Evolutionary conservation across 2,797 vertebrate species (phyloP), one percentile per base, ranked within the genome.

Genomic region (Dermochelys coriacea): DNA sequence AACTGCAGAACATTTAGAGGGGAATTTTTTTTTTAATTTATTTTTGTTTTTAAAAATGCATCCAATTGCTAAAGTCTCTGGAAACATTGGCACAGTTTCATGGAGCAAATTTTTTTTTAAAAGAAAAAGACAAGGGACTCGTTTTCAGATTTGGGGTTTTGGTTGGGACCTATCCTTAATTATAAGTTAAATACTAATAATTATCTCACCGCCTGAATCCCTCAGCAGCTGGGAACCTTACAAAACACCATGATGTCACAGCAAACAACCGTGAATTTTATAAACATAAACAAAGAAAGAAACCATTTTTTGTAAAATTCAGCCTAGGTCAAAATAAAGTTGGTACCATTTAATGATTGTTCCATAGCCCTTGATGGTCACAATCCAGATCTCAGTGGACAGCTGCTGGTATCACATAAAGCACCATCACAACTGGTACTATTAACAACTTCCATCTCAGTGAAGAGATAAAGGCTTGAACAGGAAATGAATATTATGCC

Each of bases 81-180:
- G 89, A 75, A 29, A 52, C 45, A 82, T 8, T 61, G 34, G 45
- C 0, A 2, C 89, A 75, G 71, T 12, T 80, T 86, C 79, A 91
- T 94, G 86, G 94, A 45, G 71, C 25, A 90, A 88, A 41, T 27
- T 45, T 88, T 79, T 95, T 93, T 87, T 80, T 92, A 84, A 16
- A 84, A 16, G 27, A 50, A 96, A 47, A 96, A 93, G 93, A 93
- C 90, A 94, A 85, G 92, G 16, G 18, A 80, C 14, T 68, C 34
- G 68, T 84, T 88, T 89, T 93, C 91, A 85, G 75, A 57, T n/a
- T 52, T 3, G 0, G 84, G 91, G 93, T n/a, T 74, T 85, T 90
- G 80, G 79, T 94, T 96, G 94, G 91, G 80, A 94, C 75, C 84
- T 82, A 88, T 84, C 45, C 3, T 27, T 47, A 29, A 45, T 29